Percentiles rank a stretch among this genome's conserved stretches.
Conservation (phyloP, 2,888 invertebrate genomes). For the Octonoba sinensis region DNA sequence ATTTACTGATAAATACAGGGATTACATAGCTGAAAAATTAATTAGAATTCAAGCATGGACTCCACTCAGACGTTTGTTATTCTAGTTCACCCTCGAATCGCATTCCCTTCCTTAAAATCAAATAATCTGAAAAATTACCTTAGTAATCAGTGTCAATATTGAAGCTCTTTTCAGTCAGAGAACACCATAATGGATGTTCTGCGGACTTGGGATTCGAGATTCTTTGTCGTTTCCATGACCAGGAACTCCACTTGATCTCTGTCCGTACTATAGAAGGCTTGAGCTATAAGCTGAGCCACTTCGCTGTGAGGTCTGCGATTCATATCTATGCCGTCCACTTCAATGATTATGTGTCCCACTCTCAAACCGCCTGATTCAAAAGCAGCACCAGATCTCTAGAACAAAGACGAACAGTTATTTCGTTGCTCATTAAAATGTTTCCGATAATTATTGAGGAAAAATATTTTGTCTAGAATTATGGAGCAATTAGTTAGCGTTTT, state of each 20-base stretch:
- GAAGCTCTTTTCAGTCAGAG: slow-evolving; percentile 35
- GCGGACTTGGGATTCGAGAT: slow-evolving; percentile 62
- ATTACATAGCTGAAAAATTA: too few species aligned
- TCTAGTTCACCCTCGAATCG: too few species aligned
- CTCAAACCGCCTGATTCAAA: slow-evolving; percentile 92
- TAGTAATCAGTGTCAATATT: background rate
- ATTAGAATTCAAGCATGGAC: too few species aligned
- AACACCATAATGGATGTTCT: slow-evolving; percentile 66
- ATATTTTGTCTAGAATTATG: too few species aligned
- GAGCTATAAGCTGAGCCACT: slow-evolving; percentile 91
- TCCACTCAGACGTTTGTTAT: too few species aligned
- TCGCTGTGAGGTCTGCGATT: slow-evolving; percentile 87
- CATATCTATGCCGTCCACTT: slow-evolving; percentile 84
- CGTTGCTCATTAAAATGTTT: too few species aligned
- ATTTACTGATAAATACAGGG: too few species aligned
- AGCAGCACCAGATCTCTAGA: slow-evolving; percentile 93
- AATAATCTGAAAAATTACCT: background rate
- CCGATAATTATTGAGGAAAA: too few species aligned
- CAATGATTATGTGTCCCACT: slow-evolving; percentile 93
- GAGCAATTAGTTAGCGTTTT: too few species aligned
- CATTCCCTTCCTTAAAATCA: too few species aligned
- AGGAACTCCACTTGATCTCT: slow-evolving; percentile 89
- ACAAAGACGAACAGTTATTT: slow-evolving; percentile 50
- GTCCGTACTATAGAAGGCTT: slow-evolving; percentile 90
- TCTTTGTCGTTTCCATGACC: slow-evolving; percentile 73